Conservation (phyloP, 1,140 invertebrate species). For the Drosophila kanapiae region DNA sequence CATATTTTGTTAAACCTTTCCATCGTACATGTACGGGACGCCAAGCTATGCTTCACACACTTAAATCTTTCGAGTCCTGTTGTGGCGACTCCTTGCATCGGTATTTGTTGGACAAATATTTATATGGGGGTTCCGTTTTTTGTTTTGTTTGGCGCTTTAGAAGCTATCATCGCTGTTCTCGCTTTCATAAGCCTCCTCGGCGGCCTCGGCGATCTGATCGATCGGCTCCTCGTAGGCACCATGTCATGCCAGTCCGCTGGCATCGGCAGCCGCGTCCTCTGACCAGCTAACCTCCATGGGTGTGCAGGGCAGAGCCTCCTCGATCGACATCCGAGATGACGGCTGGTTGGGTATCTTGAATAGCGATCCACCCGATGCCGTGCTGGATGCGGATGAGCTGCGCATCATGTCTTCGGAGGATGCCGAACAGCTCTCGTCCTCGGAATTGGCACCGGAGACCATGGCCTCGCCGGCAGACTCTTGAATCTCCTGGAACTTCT, state of each 20-base stretch:
- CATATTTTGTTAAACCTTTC: conserved; percentile 22
- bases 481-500: conserved; percentile 86
- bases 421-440: conserved; percentile 86
- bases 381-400: conserved; percentile 69
- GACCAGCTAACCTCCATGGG: conserved; percentile 86
- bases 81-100: conserved; percentile 1
- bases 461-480: conserved; percentile 89
- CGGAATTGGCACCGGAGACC: conserved; percentile 87
- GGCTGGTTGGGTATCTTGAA: conserved; percentile 63
- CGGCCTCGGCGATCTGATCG: conserved; percentile 63
- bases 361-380: conserved; percentile 54
- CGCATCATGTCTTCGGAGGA: conserved; percentile 82
- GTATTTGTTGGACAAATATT: conserved; percentile 67
- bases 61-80: conserved; percentile 5
- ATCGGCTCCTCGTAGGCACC: conserved; percentile 59
- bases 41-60: conserved; percentile 56
- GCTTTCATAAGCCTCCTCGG: conserved; percentile 74
- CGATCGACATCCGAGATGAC: conserved; percentile 73
- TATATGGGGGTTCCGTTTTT: conserved; percentile 4
- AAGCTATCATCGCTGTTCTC: conserved; percentile 71
- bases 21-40: conserved; percentile 11
- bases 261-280: conserved; percentile 84
- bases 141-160: conserved; percentile 54
- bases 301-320: conserved; percentile 79
- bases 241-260: conserved; percentile 68